These are phyloP conservation scores for Chelmon rostratus DNA, from an alignment of 2,797 vertebrate genomes.

Conservation along the genomic window DNA sequence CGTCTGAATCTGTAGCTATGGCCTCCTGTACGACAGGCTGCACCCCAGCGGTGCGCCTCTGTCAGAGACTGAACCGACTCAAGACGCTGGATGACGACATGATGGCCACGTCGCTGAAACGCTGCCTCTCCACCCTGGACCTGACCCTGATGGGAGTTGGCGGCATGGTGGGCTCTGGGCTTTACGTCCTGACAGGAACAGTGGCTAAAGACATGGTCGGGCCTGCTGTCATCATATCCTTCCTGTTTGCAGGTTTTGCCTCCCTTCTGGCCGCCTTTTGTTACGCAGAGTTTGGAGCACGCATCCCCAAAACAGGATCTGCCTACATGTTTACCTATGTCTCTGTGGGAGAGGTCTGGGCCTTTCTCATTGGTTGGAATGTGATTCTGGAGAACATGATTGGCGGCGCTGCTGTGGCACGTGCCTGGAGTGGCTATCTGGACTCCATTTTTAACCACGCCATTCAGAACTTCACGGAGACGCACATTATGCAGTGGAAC, in stretches of 20 bases:
- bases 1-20: slow-evolving; percentile 83
- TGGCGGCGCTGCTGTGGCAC: slow-evolving; percentile 92
- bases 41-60: slow-evolving; percentile 88
- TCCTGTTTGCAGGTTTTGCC: slow-evolving; percentile 91
- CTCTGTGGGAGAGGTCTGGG: slow-evolving; percentile 96
- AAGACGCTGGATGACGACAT: slow-evolving; percentile 94
- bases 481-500: slow-evolving; percentile 91
- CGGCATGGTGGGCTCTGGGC: slow-evolving; percentile 95
- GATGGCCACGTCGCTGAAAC: slow-evolving; percentile 94
- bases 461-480: slow-evolving; percentile 95
- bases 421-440: slow-evolving; percentile 97
- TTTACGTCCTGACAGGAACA: slow-evolving; percentile 96
- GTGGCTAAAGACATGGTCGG: slow-evolving; percentile 94
- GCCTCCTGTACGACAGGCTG: slow-evolving; percentile 85
- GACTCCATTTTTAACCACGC: slow-evolving; percentile 95
- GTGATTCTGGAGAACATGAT: slow-evolving; percentile 97
- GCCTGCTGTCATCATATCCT: slow-evolving; percentile 93
- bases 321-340: slow-evolving; percentile 99
- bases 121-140: slow-evolving; percentile 94
- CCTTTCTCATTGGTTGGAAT: slow-evolving; percentile 98
- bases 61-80: slow-evolving; percentile 92
- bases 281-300: slow-evolving; percentile 96
- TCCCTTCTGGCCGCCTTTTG: slow-evolving; percentile 96
- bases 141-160: slow-evolving; percentile 94
- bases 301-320: slow-evolving; percentile 95